Base-by-base conservation (phyloP, 2,888 invertebrate genomes). In the Epinotia ramella region DNA sequence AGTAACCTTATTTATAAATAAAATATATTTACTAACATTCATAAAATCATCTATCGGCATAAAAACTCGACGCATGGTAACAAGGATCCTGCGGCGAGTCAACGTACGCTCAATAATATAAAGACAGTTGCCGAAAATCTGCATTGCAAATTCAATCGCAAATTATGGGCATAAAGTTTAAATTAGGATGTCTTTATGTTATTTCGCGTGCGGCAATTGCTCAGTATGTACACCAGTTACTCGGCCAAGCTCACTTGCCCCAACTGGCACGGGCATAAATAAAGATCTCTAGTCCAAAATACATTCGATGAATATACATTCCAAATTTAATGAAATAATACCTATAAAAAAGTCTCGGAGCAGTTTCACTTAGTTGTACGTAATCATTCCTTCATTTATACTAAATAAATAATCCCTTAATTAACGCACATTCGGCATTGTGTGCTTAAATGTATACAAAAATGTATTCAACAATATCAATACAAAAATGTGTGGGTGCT, bases 21-120 rank as follows among this genome's bases (percentile, higher is more conserved):
- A 91, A 91, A 91, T 93, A 90, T 92, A 92, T 91, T 93, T 82
- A 87, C 89, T 90, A 90, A 91, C 88, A 83, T 87, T 87, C 88
- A 88, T 89, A 88, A 86, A 88, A 85, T 86, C 85, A 86, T 88
- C 86, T 88, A 86, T 84, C 85, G 85, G 85, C 83, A 86, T 86
- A 81, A 85, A 84, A 85, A 86, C 82, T 83, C 84, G 78, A 77
- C 78, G 78, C 80, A 80, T 84, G 82, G 82, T 84, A 85, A 86
- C 83, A 83, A 84, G 81, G 81, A 79, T 80, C 80, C 79, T 79
- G 81, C 79, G 81, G 81, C 78, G 82, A 81, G 80, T 77, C 76
- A 76, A 65, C 66, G 66, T 53, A 53, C 66, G 53, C n/a, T 33
- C 66, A 66, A 56, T 53, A 53, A 56, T 28, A 66, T 33, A 66